These are phyloP conservation scores for Limnephilus auricula DNA, from an alignment of 2,888 invertebrate genomes.

Conservation along the genomic window DNA sequence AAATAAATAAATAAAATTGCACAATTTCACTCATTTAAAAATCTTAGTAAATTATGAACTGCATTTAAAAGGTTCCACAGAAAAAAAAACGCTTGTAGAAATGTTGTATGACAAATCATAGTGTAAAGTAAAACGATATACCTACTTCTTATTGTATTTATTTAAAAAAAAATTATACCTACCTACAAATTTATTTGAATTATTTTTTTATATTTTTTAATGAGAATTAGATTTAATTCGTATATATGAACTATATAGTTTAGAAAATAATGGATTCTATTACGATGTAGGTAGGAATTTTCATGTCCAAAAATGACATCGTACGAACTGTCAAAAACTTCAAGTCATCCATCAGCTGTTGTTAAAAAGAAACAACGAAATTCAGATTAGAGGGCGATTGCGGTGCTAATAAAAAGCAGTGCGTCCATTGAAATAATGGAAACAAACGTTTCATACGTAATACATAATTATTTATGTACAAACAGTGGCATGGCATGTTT, in stretches of 20 bases:
- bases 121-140: no score
- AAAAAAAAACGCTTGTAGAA: background rate
- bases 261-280: background rate
- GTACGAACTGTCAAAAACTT: background rate
- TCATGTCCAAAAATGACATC: background rate
- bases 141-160: no score
- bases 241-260: background rate
- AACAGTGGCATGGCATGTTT: slow-evolving; percentile 4
- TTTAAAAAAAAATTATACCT: background rate
- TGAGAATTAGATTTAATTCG: background rate
- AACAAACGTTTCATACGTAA: background rate
- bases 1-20: background rate
- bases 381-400: background rate
- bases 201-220: background rate
- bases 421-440: background rate
- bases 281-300: background rate
- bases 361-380: background rate
- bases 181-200: background rate
- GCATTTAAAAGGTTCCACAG: background rate
- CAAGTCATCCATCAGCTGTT: background rate
- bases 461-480: slow-evolving; percentile 17
- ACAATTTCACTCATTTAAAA: background rate
- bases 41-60: background rate
- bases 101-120: no score
- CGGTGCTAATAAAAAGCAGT: background rate